These are phyloP conservation scores for Drosophila rhopaloa DNA, from an alignment of 1,140 invertebrate species.

Conservation along the genomic window DNA sequence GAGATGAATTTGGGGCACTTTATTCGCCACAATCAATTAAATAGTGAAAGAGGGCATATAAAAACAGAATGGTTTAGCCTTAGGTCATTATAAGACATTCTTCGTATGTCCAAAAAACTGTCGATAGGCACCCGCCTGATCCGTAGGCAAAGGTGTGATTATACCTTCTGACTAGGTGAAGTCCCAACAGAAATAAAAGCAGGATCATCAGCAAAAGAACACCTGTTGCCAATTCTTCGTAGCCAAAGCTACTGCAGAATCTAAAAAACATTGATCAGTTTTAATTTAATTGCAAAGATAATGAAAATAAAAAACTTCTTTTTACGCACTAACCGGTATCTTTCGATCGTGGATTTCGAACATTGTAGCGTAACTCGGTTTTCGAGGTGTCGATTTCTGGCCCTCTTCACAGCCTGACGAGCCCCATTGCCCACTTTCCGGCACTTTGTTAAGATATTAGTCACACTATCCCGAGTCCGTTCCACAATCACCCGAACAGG, in stretches of 20 bases:
- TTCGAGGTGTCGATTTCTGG: not conserved
- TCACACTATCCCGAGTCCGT: not conserved
- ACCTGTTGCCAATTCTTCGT: not conserved
- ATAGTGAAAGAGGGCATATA: not conserved
- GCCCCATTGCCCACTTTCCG: not conserved
- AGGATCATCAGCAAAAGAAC: not conserved
- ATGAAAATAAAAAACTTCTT: not conserved
- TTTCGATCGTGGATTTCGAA: not conserved
- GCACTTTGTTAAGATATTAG: constrained; percentile 6
- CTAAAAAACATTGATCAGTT: not conserved
- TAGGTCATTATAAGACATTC: constrained; percentile 36
- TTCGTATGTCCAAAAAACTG: constrained; percentile 25
- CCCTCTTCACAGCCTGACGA: not conserved
- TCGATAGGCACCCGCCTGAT: constrained; percentile 33
- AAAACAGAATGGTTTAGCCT: not conserved
- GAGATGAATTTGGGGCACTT: not conserved
- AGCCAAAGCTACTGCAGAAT: not conserved
- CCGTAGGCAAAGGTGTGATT: constrained; percentile 39
- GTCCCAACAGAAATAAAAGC: not conserved
- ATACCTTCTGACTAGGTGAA: constrained; percentile 35
- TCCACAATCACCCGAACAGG: not conserved
- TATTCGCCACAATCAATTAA: constrained; percentile 22
- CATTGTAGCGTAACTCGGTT: too few relatives aligned
- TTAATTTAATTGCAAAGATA: not conserved
- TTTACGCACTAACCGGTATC: not conserved